Percentiles rank a stretch among this genome's conserved stretches.
These are phyloP conservation scores for Ganaspis sp. DNA, from an alignment of 1,140 invertebrate genomes.

Conservation along the genomic window DNA sequence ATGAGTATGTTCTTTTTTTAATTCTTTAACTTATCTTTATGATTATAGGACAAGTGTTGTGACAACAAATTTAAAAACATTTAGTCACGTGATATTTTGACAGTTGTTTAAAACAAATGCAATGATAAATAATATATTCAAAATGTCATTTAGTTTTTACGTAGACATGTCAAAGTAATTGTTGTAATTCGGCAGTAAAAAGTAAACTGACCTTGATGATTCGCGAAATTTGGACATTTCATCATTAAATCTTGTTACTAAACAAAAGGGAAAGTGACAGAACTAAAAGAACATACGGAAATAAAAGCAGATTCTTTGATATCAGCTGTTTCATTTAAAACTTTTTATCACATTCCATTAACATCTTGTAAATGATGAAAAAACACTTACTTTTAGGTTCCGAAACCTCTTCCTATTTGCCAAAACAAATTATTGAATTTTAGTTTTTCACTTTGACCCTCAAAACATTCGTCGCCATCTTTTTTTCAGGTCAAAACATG, in stretches of 20 bases:
- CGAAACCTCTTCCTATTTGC: neutral
- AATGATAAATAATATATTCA: neutral
- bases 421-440: neutral
- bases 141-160: neutral
- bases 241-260: neutral
- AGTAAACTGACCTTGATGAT: neutral
- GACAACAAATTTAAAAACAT: conserved; percentile 5
- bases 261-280: conserved; percentile 17
- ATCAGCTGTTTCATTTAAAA: neutral
- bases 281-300: neutral
- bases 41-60: neutral
- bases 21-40: neutral
- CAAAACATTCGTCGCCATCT: conserved; percentile 6
- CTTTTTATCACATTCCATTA: too few relatives aligned
- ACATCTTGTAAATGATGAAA: neutral
- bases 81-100: conserved; percentile 23
- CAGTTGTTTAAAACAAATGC: neutral
- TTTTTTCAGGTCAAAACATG: neutral
- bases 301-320: neutral
- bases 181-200: neutral
- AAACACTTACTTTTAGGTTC: neutral
- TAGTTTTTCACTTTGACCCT: neutral
- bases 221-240: neutral
- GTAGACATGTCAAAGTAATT: neutral
- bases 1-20: neutral